Evolutionary conservation across 2,888 invertebrate genomes (phyloP).

Genomic region (Apodemia zela): DNA sequence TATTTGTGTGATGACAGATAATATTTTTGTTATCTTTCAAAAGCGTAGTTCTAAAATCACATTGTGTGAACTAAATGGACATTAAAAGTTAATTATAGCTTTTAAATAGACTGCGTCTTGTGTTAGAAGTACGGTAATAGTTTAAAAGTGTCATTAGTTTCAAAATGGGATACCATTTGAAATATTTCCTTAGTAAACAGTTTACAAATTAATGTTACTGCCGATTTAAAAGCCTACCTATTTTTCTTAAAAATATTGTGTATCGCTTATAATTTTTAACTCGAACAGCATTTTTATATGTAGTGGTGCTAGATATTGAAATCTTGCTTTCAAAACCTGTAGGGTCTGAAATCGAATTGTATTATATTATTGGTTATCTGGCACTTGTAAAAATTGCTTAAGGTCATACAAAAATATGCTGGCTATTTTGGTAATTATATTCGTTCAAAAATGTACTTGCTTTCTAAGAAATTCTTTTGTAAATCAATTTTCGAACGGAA

Average conservation of each 20-base stretch:
- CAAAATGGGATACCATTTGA: background rate
- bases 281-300: constrained; percentile 19
- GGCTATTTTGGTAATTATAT: background rate
- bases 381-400: constrained; percentile 19
- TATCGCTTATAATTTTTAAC: constrained; percentile 5
- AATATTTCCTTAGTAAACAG: background rate
- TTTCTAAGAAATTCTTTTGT: background rate
- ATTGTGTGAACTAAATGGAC: background rate
- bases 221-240: constrained; percentile 12
- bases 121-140: background rate
- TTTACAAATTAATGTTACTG: constrained; percentile 13
- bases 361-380: constrained; percentile 16
- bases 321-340: constrained; percentile 23
- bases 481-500: constrained; percentile 1
- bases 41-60: background rate
- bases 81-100: background rate
- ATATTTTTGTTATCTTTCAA: constrained; percentile 11
- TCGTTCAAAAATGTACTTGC: background rate
- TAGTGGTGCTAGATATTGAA: constrained; percentile 32
- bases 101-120: background rate
- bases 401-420: background rate
- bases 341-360: constrained; percentile 14
- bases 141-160: background rate
- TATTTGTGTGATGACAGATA: constrained; percentile 23
- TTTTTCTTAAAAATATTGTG: background rate